phyloP scores from a whole-genome alignment of 2,113 vertebrate genomes.

The Dromaius novaehollandiae region DNA sequence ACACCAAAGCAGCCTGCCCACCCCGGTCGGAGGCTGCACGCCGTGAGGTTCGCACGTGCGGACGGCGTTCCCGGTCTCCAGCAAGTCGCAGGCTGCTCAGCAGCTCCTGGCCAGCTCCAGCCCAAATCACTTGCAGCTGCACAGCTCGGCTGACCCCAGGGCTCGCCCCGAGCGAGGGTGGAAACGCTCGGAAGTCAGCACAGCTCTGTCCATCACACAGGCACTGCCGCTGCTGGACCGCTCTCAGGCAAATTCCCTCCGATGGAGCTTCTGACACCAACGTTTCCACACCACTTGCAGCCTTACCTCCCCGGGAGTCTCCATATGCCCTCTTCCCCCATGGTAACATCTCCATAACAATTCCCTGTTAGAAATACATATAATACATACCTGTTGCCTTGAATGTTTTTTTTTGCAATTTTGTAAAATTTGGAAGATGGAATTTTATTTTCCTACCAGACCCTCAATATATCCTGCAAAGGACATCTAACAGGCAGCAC shows the following conservation, averaged over 20 bases:
- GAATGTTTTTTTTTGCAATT: too few relatives aligned
- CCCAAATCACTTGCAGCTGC: neutral
- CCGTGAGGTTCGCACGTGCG: neutral
- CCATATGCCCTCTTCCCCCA: neutral
- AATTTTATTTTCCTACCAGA: neutral
- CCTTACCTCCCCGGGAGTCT: neutral
- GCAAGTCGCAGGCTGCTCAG: neutral
- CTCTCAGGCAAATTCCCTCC: neutral
- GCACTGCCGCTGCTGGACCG: neutral
- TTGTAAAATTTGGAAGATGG: neutral
- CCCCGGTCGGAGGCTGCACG: neutral
- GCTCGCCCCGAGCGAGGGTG: accelerated
- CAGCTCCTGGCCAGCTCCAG: neutral
- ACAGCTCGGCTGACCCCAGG: neutral
- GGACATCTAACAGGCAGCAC: neutral
- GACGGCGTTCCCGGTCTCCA: neutral
- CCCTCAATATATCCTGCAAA: neutral
- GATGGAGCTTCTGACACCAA: neutral
- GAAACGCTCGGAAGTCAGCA: neutral
- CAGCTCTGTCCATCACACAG: neutral
- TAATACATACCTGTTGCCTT: neutral
- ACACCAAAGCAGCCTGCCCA: neutral
- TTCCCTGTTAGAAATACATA: neutral
- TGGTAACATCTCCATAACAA: neutral
- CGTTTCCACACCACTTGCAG: neutral